Evolutionary conservation across 1,140 invertebrate genomes (phyloP).

Genomic region (Globodera rostochiensis): DNA sequence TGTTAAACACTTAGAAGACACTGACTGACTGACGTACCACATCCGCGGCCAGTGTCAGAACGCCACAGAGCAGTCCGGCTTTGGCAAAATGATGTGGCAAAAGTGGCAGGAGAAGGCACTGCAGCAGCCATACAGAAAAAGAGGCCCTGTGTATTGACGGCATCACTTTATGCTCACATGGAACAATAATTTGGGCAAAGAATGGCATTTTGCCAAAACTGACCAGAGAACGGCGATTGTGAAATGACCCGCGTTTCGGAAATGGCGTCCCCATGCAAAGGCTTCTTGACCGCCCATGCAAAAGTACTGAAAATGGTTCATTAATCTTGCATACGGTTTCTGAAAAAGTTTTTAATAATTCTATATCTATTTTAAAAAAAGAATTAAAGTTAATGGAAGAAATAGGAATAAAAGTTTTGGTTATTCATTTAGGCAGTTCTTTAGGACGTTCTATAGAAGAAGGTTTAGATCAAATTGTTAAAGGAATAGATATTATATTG

Average conservation of each 20-base stretch:
- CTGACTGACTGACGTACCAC: slow-evolving; percentile 52
- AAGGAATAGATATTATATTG: too few relatives aligned
- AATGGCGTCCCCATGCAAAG: slow-evolving; percentile 87
- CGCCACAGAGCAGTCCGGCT: slow-evolving; percentile 55
- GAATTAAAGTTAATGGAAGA: too few relatives aligned
- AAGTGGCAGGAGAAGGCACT: slow-evolving; percentile 51
- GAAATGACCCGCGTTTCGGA: slow-evolving; percentile 91
- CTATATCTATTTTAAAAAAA: too few relatives aligned
- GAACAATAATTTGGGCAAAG: slow-evolving; percentile 18
- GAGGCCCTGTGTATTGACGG: slow-evolving; percentile 37
- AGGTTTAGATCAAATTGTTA: too few relatives aligned
- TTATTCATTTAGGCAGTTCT: too few relatives aligned
- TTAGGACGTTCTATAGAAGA: too few relatives aligned
- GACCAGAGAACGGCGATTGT: slow-evolving; percentile 77
- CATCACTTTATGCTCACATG: background rate
- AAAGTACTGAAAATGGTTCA: slow-evolving; percentile 25
- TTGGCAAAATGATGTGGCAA: slow-evolving; percentile 59
- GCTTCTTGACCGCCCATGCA: slow-evolving; percentile 76
- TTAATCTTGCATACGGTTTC: too few relatives aligned
- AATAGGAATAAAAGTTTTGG: too few relatives aligned
- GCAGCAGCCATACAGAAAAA: slow-evolving; percentile 48
- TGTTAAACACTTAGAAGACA: slow-evolving; percentile 5
- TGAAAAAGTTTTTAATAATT: too few relatives aligned
- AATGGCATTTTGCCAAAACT: slow-evolving; percentile 23
- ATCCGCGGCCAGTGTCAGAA: slow-evolving; percentile 50